phyloP scores from a whole-genome alignment of 64 coral and sea anemone species.

The Pocillopora verrucosa region DNA sequence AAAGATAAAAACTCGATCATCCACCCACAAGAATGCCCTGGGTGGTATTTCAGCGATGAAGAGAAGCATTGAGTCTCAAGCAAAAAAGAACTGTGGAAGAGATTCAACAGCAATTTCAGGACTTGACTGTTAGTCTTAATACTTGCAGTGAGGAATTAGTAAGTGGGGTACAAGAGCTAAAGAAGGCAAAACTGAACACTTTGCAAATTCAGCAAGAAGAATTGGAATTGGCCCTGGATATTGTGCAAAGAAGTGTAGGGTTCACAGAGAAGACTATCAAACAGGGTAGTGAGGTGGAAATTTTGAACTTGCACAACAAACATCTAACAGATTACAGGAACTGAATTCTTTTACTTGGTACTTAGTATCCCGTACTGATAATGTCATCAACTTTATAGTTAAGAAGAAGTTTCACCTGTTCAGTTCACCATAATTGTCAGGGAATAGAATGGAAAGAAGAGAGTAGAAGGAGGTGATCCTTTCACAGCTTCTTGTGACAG shows the following conservation, averaged over 20 bases:
- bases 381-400: conserved; percentile 6
- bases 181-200: background rate
- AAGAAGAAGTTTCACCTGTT: background rate
- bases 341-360: conserved; percentile 29
- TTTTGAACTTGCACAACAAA: conserved; percentile 51
- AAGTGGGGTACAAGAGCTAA: background rate
- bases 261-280: conserved; percentile 57
- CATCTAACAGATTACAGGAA: conserved; percentile 12
- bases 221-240: conserved; percentile 23
- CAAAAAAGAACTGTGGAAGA: background rate
- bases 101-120: background rate
- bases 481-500: background rate
- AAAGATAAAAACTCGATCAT: background rate
- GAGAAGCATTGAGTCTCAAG: background rate
- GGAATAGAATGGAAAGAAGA: background rate
- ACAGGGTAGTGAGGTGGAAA: conserved; percentile 59
- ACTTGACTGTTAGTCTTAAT: background rate
- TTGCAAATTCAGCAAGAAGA: background rate
- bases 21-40: background rate
- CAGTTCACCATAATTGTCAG: conserved; percentile 7
- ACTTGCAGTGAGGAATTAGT: background rate
- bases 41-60: background rate
- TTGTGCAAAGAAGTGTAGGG: conserved; percentile 42
- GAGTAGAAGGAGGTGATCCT: background rate
- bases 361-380: conserved; percentile 25